Percentiles rank a stretch among this genome's conserved stretches.
Conservation (phyloP, 2,888 invertebrate species). For the Meliscaeva auricollis region DNA sequence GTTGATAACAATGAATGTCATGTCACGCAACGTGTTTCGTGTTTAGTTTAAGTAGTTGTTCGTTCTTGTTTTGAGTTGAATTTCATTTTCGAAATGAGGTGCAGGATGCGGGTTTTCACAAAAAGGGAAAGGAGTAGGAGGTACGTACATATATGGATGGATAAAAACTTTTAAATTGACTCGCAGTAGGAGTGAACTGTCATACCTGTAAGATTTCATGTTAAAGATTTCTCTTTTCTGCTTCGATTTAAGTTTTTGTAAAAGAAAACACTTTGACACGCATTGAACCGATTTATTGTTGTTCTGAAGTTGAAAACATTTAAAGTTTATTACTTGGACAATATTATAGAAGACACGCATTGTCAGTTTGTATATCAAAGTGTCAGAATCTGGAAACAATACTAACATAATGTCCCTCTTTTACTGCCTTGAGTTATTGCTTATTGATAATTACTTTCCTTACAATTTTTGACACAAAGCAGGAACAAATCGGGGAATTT, state of each 20-base stretch:
- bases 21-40: constrained; percentile 58
- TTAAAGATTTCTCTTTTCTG: background rate
- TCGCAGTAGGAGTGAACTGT: constrained; percentile 6
- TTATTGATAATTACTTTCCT: no score
- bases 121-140: no score
- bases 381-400: background rate
- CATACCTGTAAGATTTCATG: constrained; percentile 30
- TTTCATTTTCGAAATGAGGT: background rate
- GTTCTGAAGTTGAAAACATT: background rate
- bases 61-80: constrained; percentile 22
- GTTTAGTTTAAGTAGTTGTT: constrained; percentile 56
- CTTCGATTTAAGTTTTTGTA: background rate
- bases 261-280: constrained; percentile 17
- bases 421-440: no score
- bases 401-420: no score
- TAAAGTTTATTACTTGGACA: background rate
- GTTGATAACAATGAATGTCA: constrained; percentile 56
- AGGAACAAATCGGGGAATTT: no score
- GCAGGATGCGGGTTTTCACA: background rate
- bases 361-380: background rate
- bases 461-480: no score
- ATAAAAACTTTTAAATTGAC: constrained; percentile 58
- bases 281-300: no score
- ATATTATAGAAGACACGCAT: background rate
- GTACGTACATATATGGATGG: constrained; percentile 4